These are phyloP conservation scores for Hippoglossus hippoglossus DNA, from an alignment of 2,797 vertebrate genomes.

Conservation along the genomic window DNA sequence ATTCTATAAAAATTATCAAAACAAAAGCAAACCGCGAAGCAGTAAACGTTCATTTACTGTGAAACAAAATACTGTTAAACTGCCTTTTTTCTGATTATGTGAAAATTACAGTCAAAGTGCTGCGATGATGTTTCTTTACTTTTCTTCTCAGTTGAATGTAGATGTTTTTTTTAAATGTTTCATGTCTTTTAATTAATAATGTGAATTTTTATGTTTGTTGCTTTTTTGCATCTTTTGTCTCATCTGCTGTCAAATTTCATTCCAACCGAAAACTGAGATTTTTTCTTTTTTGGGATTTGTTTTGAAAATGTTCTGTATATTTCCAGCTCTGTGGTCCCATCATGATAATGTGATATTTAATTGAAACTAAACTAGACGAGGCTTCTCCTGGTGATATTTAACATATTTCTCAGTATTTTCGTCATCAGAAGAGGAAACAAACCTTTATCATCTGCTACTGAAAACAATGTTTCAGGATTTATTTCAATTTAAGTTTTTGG, in stretches of 20 bases:
- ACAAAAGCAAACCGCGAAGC: too few relatives aligned
- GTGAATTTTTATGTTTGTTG: conserved; percentile 10
- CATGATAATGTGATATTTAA: background rate
- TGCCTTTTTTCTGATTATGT: too few relatives aligned
- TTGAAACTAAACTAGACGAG: background rate
- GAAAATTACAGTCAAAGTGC: too few relatives aligned
- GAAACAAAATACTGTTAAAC: too few relatives aligned
- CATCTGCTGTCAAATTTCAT: background rate
- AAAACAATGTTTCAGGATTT: background rate
- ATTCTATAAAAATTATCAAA: background rate
- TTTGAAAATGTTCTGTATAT: background rate
- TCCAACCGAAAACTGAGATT: background rate
- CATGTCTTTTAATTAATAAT: background rate
- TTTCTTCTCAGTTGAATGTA: conserved; percentile 4
- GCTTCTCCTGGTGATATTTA: background rate
- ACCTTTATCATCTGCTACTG: background rate
- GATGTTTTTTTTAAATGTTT: background rate
- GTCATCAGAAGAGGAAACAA: too few relatives aligned
- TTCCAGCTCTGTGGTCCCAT: background rate
- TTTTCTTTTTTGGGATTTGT: background rate
- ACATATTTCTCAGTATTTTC: too few relatives aligned
- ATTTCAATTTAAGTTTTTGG: background rate
- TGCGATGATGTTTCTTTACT: background rate
- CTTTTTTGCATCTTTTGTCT: conserved; percentile 4
- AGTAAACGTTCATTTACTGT: too few relatives aligned